A percentile compares a stretch with the other conserved stretches of the same genome.
Evolutionary conservation across 2,797 vertebrate species (phyloP).

Genomic region (Mormyrus hasselquistii): DNA sequence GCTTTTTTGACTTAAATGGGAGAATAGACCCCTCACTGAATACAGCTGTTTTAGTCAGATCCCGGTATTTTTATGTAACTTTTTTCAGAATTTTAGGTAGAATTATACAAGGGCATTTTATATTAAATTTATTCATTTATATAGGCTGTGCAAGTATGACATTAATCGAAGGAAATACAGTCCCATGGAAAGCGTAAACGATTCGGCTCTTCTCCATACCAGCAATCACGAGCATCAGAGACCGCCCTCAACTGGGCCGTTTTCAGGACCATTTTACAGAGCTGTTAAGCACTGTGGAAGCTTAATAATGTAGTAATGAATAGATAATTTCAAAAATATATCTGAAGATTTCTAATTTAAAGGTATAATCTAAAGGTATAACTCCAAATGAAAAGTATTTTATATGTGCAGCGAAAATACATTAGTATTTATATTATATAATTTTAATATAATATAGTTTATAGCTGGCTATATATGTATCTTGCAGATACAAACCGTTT

Average conservation of each 20-base stretch:
- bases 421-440: background rate
- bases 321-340: background rate
- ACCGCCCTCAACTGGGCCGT: background rate
- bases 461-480: background rate
- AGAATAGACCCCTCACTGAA: background rate
- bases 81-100: background rate
- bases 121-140: background rate
- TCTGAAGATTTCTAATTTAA: background rate
- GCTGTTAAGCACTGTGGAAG: background rate
- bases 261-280: background rate
- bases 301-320: background rate
- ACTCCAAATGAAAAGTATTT: background rate
- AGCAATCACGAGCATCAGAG: background rate
- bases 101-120: background rate
- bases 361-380: background rate
- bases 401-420: background rate
- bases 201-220: background rate
- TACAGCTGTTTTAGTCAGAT: background rate
- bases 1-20: background rate
- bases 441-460: background rate
- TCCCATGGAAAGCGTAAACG: background rate
- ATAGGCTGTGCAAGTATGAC: background rate
- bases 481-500: background rate
- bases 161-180: background rate
- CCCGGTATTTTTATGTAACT: background rate